Evolutionary conservation across 2,888 invertebrate species (phyloP).

Genomic region (Craniophora ligustri): DNA sequence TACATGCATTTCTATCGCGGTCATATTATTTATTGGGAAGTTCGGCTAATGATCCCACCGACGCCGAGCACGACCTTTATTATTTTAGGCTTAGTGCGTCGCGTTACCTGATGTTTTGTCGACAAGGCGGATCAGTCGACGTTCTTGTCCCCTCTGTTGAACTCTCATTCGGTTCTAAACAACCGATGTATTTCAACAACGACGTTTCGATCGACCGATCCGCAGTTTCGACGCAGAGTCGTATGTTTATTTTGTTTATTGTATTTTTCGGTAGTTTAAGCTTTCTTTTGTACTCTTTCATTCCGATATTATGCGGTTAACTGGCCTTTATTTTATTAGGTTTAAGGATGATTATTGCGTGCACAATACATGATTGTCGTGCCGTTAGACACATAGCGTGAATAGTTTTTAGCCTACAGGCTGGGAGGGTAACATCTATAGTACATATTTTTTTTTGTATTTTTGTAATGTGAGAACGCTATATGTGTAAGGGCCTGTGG

Average conservation of each 20-base stretch:
- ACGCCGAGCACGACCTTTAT: constrained; percentile 79
- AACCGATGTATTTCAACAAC: neutral
- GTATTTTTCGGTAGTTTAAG: constrained; percentile 65
- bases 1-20: constrained; percentile 77
- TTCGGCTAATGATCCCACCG: constrained; percentile 83
- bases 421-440: constrained; percentile 44
- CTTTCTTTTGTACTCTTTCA: constrained; percentile 77
- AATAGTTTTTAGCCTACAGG: constrained; percentile 39
- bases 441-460: constrained; percentile 46
- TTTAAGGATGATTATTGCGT: constrained; percentile 40
- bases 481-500: constrained; percentile 45
- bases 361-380: constrained; percentile 20
- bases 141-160: neutral
- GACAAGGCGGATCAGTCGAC: constrained; percentile 63
- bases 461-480: constrained; percentile 47
- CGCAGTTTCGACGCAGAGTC: constrained; percentile 57
- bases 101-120: constrained; percentile 81
- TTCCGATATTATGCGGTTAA: constrained; percentile 68
- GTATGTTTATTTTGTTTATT: constrained; percentile 67
- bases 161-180: neutral
- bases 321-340: constrained; percentile 53
- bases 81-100: constrained; percentile 78
- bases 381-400: constrained; percentile 49
- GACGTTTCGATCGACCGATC: constrained; percentile 48
- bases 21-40: constrained; percentile 80